A percentile compares a stretch with the other conserved stretches of the same genome.
Evolutionary conservation across 2,888 invertebrate genomes (phyloP).

Genomic region (Monochamus alternatus): DNA sequence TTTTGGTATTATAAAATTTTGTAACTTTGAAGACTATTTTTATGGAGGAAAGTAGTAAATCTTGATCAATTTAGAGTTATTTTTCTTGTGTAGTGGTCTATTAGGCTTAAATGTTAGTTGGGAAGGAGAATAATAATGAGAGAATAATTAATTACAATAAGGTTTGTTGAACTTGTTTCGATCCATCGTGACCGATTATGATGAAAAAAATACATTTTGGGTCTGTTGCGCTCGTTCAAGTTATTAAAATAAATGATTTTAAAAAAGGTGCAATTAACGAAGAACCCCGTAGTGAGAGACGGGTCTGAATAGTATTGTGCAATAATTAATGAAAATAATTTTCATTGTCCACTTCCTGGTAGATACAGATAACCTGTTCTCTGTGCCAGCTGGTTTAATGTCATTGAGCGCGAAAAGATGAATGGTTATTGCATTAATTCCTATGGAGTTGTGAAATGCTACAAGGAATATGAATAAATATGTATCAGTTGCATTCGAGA

Average conservation of each 20-base stretch:
- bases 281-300: not conserved
- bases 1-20: too few species aligned
- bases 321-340: not conserved
- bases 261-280: not conserved
- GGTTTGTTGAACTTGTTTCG: slow-evolving; percentile 28
- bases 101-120: too few species aligned
- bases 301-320: not conserved
- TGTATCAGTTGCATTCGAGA: too few species aligned
- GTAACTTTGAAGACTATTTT: too few species aligned
- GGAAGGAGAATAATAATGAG: too few species aligned
- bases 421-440: not conserved
- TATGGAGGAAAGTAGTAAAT: too few species aligned
- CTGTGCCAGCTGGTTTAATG: not conserved
- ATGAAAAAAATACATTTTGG: slow-evolving; percentile 14
- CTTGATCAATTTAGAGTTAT: too few species aligned
- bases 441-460: not conserved
- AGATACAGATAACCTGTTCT: not conserved
- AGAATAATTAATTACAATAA: slow-evolving; percentile 17
- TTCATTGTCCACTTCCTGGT: not conserved
- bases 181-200: slow-evolving; percentile 18
- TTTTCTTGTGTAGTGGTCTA: too few species aligned
- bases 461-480: too few species aligned
- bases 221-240: not conserved
- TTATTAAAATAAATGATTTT: not conserved
- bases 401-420: not conserved